A percentile compares a stretch with the other conserved stretches of the same genome.
phyloP scores from a whole-genome alignment of 2,797 vertebrate genomes.

The Tinamus major region DNA sequence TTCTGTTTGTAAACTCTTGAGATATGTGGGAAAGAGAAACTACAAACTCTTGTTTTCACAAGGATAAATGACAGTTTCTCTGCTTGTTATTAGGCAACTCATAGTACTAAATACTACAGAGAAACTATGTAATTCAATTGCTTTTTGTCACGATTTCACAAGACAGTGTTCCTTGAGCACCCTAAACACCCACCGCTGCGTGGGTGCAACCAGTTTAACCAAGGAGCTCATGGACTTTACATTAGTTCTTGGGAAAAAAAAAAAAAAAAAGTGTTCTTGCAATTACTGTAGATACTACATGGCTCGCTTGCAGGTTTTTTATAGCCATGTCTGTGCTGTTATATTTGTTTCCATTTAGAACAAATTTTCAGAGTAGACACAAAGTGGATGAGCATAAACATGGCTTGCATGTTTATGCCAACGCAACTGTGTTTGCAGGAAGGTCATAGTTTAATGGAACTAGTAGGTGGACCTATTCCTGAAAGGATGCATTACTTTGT shows the following conservation, averaged over 20 bases:
- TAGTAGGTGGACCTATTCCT: not conserved
- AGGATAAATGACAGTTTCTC: not conserved
- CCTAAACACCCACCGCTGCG: not conserved
- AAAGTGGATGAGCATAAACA: not conserved
- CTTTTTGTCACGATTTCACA: conserved; percentile 27
- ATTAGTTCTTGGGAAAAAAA: not conserved
- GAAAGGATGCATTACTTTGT: not conserved
- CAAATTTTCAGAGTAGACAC: not conserved
- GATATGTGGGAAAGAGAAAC: not conserved
- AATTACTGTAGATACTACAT: not conserved
- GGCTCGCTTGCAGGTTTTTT: not conserved
- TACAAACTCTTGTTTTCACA: not conserved
- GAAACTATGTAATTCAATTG: conserved; percentile 9
- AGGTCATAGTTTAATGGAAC: not conserved
- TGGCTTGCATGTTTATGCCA: not conserved
- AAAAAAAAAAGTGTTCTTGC: not conserved
- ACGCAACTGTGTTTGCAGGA: not conserved
- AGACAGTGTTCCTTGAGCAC: not conserved
- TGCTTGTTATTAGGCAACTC: not conserved
- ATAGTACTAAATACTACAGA: not conserved
- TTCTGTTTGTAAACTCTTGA: not conserved
- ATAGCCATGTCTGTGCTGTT: not conserved
- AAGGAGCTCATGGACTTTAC: not conserved
- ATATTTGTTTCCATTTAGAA: not conserved
- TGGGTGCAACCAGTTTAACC: not conserved